phyloP scores from a whole-genome alignment of 2,797 vertebrate genomes.

The Nannoperca australis region DNA sequence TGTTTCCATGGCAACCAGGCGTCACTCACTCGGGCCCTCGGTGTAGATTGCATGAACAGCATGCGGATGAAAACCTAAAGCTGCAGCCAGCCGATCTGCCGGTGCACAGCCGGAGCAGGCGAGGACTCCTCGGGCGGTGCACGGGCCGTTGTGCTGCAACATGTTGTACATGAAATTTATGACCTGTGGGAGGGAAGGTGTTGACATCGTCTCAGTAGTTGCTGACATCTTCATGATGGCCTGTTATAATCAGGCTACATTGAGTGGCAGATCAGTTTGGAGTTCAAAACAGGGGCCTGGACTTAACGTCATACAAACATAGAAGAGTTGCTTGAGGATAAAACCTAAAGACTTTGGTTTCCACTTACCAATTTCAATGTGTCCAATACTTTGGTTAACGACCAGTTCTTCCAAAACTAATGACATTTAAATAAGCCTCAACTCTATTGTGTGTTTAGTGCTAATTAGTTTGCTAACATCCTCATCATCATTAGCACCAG shows the following conservation, averaged over 20 bases:
- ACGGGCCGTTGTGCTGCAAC: background rate
- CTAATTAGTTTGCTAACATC: too few species aligned
- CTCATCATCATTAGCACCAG: too few species aligned
- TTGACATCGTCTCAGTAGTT: slow-evolving; percentile 33
- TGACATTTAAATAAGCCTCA: background rate
- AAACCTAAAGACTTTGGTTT: background rate
- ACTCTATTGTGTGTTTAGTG: too few species aligned
- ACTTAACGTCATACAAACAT: background rate
- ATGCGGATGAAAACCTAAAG: slow-evolving; percentile 55
- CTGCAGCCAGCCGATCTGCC: slow-evolving; percentile 32
- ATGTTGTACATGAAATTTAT: slow-evolving; percentile 53
- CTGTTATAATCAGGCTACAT: slow-evolving; percentile 4
- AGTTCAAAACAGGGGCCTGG: background rate
- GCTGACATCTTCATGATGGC: slow-evolving; percentile 29
- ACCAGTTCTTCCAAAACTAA: background rate
- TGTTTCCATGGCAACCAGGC: slow-evolving; percentile 76
- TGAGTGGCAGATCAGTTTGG: slow-evolving; percentile 14
- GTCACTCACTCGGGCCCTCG: slow-evolving; percentile 37
- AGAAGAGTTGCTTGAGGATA: background rate
- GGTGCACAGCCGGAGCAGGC: slow-evolving; percentile 32
- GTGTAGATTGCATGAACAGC: slow-evolving; percentile 50
- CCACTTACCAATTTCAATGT: too few species aligned
- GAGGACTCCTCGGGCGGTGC: slow-evolving; percentile 30
- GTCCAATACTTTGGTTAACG: background rate
- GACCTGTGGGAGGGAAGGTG: slow-evolving; percentile 37